Base-by-base conservation (phyloP, 2,113 vertebrate species). In the Synodontis membranacea region DNA sequence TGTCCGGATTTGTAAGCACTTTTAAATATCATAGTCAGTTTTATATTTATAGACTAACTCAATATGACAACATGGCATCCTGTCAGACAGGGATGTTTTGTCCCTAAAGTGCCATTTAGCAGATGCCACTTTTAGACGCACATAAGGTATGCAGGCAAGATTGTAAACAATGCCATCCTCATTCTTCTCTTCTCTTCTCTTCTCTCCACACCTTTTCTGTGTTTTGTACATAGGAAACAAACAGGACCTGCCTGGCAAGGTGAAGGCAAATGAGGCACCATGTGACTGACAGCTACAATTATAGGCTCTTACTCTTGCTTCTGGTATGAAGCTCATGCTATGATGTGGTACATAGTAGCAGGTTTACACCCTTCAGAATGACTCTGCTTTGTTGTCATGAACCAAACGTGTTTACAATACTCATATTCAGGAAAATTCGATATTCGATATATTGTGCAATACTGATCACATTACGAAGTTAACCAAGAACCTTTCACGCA, bases 261-360 rank as follows among this genome's bases (percentile, higher is more conserved):
- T 68, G 79, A 75, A 88, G 54, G 88, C 83, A 70, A 37, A 87
- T 84, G 46, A 79, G 64, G n/a, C 7, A 84, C 56, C 81, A n/a
- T 78, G 54, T 89, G 80, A 88, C 70, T 85, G 81, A 86, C 64
- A 76, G 83, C 37, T 62, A 85, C 46, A 87, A 85, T 76, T 90
- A 48, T 28, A 90, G 78, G 52, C 58, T 60, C 60, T 79, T 48
- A 23, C 52, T 62, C 31, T 74, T 64, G 66, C 62, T 88, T 88
- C 46, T 90, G 83, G 58, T 86, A 84, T 84, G 86, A 88, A 91
- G 80, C 42, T 54, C 44, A 39, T 58, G 68, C 39, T 58, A 86
- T 86, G 86, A 70, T 60, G 46, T 54, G 54, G 39, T 56, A 87
- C 39, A 46, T 46, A 79, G 81, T 31, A 76, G 70, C 84, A 81